Conservation (phyloP, 2,797 vertebrate species). For the Gymnoscopelus braueri region DNA sequence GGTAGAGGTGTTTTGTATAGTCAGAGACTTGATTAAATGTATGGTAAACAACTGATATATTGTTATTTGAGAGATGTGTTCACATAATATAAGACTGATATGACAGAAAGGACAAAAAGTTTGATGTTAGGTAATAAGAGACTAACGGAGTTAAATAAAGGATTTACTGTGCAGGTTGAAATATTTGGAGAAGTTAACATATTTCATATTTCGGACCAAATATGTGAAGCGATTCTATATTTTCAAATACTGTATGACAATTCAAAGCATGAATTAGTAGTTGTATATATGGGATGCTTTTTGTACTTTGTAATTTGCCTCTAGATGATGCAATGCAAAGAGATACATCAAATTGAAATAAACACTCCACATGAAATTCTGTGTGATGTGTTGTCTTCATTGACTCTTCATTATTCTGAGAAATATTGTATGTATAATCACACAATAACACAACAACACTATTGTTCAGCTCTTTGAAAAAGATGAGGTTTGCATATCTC, state of each 20-base stretch:
- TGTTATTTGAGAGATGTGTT: conserved; percentile 8
- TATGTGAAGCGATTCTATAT: conserved; percentile 5
- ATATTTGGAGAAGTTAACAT: conserved; percentile 13
- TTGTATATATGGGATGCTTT: conserved; percentile 26
- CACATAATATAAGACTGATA: not conserved
- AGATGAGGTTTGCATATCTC: no score
- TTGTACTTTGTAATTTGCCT: conserved; percentile 33
- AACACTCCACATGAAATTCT: conserved; percentile 24
- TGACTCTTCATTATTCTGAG: not conserved
- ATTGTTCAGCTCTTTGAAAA: not conserved
- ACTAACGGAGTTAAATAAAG: no score
- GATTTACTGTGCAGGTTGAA: conserved; percentile 3
- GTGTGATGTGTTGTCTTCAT: conserved; percentile 2
- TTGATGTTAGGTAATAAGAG: conserved; percentile 16
- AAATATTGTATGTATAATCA: not conserved
- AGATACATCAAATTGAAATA: conserved; percentile 44
- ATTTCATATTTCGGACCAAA: conserved; percentile 7
- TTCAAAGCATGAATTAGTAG: conserved; percentile 12
- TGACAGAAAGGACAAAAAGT: not conserved
- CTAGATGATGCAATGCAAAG: conserved; percentile 39
- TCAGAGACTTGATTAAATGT: conserved; percentile 42
- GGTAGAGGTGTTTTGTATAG: conserved; percentile 51
- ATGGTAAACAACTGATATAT: conserved; percentile 15
- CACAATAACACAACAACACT: not conserved
- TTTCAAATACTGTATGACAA: conserved; percentile 18